Base-by-base conservation (phyloP, 2,797 vertebrate species). In the Chrosomus eos region DNA sequence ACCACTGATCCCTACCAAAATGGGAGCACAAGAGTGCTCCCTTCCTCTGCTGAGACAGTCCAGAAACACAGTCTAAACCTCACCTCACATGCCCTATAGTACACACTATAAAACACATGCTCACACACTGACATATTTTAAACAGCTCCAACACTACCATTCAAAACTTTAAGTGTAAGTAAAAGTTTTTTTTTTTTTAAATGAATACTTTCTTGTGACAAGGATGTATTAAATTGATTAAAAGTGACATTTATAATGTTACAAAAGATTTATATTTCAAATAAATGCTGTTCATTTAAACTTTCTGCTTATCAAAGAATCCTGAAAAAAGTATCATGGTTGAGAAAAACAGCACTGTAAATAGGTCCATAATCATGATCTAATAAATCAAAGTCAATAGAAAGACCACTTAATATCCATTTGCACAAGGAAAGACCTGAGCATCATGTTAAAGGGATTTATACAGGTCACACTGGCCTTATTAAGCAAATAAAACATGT, bases 41-140 rank as follows among this genome's bases (percentile, higher is more conserved):
- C 23, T 73, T 36, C 31, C 73, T 74, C 40, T 23, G 70, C 43
- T 62, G 71, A 58, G 33, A 81, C 51, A n/a, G 51, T 82, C 70
- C 55, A 80, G 58, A 74, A 71, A 72, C 75, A 68, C 75, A 84
- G 21, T 40, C 53, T 64, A 55, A 60, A 78, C 38, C 68, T 79
- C 70, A 79, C 76, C 83, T 70, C 55, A 71, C 51, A 84, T 82
- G 80, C 80, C 53, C 80, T 62, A 55, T 64, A 64, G 71, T 62
- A 78, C 16, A 62, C 36, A 82, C 70, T 74, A 81, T 71, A 58
- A 81, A 71, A 71, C 81, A 74, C 43, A 72, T 16, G 23, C 70
- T 72, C 40, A 72, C 43, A 72, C 75, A 64, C 21, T 71, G 48
- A 58, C 19, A 2, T 28, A 23, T 43, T 62, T 14, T 45, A 73